These are phyloP conservation scores for Miltochrista miniata DNA, from an alignment of 2,888 invertebrate genomes.

Conservation along the genomic window DNA sequence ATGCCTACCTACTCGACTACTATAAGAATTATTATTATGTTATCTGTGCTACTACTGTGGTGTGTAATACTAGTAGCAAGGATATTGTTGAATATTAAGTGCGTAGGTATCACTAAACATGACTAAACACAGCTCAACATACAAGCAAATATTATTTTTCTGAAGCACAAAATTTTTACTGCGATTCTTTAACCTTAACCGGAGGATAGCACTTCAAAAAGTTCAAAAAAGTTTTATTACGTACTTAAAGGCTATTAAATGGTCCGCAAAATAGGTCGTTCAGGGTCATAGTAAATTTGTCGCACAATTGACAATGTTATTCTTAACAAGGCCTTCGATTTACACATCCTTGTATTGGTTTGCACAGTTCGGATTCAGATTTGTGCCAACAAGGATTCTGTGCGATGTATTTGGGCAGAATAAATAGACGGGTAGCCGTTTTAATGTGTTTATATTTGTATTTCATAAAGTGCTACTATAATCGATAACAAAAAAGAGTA, in stretches of 20 bases:
- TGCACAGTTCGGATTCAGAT: constrained; percentile 34
- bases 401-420: constrained; percentile 29
- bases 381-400: constrained; percentile 33
- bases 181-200: background rate
- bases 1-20: no score
- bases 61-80: no score
- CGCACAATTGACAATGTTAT: constrained; percentile 32
- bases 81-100: no score
- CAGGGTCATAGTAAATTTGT: background rate
- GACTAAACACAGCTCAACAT: background rate
- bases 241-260: background rate
- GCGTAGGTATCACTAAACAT: background rate
- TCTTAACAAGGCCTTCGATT: constrained; percentile 32
- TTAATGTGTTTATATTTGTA: constrained; percentile 14
- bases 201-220: background rate
- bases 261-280: background rate
- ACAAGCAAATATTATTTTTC: background rate
- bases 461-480: constrained; percentile 5
- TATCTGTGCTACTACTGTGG: no score
- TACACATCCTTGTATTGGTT: constrained; percentile 50
- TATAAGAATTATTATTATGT: no score
- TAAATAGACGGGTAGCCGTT: constrained; percentile 20
- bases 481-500: constrained; percentile 1
- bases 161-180: background rate
- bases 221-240: background rate